phyloP scores from a whole-genome alignment of 1,140 invertebrate species.

The Battus philenor region DNA sequence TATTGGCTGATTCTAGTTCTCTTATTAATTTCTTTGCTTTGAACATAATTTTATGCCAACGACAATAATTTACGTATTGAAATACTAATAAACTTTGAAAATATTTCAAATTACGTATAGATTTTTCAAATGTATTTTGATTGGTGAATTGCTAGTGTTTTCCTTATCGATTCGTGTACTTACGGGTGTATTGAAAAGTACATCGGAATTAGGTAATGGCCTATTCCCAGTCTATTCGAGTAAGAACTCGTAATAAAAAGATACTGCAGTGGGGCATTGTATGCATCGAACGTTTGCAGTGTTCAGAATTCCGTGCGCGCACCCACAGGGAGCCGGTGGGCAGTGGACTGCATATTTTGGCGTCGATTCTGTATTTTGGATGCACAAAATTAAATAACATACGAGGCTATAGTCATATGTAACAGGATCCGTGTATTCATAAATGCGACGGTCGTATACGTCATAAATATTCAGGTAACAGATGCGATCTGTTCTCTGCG shows the following conservation, averaged over 20 bases:
- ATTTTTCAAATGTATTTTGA: too few relatives aligned
- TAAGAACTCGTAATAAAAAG: slow-evolving; percentile 8
- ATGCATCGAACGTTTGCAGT: background rate
- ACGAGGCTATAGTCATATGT: slow-evolving; percentile 3
- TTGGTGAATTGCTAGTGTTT: too few relatives aligned
- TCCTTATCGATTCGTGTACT: too few relatives aligned
- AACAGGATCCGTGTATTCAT: background rate
- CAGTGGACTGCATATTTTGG: slow-evolving; percentile 3
- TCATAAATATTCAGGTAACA: background rate
- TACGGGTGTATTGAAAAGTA: background rate
- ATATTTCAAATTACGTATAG: too few relatives aligned
- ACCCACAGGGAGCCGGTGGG: background rate
- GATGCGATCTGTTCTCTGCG: background rate
- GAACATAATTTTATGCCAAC: too few relatives aligned
- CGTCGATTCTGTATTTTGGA: slow-evolving; percentile 8
- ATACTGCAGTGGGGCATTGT: background rate
- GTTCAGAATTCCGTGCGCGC: slow-evolving; percentile 5
- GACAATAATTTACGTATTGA: too few relatives aligned
- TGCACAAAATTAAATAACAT: slow-evolving; percentile 13
- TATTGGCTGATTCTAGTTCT: too few relatives aligned
- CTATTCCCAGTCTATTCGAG: background rate
- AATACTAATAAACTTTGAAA: too few relatives aligned
- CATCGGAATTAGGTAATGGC: slow-evolving; percentile 1
- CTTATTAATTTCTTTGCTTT: too few relatives aligned
- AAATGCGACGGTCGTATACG: too few relatives aligned